Percentiles rank a stretch among this genome's conserved stretches.
These are phyloP conservation scores for Anoplophora glabripennis DNA, from an alignment of 1,140 invertebrate genomes.

Conservation along the genomic window DNA sequence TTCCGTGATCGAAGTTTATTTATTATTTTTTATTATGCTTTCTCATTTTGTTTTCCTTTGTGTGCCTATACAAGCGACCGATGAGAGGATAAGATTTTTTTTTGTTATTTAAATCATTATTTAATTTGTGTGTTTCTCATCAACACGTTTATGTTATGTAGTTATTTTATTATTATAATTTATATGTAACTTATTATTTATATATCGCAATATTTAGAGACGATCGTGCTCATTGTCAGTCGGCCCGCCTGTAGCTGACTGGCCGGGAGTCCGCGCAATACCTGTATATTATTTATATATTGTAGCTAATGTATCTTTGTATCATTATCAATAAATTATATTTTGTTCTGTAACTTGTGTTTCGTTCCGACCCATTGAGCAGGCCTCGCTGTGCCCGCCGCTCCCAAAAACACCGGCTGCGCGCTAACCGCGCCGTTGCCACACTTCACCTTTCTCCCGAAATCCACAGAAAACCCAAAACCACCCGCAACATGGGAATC, in stretches of 20 bases:
- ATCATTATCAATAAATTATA: conserved; percentile 50
- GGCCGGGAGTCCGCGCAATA: conserved; percentile 32
- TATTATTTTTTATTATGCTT: conserved; percentile 37
- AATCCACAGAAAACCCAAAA: no score
- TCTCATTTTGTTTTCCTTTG: conserved; percentile 29
- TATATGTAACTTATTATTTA: conserved; percentile 53
- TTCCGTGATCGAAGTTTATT: conserved; percentile 47
- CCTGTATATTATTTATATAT: conserved; percentile 49
- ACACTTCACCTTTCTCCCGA: no score
- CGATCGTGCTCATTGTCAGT: conserved; percentile 38
- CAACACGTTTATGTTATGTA: conserved; percentile 50
- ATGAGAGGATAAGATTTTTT: conserved; percentile 45
- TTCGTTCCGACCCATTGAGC: conserved; percentile 10
- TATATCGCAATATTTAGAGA: conserved; percentile 42
- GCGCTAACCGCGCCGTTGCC: no score
- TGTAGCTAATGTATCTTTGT: conserved; percentile 45
- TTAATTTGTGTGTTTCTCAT: conserved; percentile 50
- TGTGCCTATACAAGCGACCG: conserved; percentile 37
- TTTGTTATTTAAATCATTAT: conserved; percentile 51
- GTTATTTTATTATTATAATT: conserved; percentile 51
- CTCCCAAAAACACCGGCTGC: no score
- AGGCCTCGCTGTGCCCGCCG: no score
- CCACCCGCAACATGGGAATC: no score
- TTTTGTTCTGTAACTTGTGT: conserved; percentile 42
- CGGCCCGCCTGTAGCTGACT: conserved; percentile 32